Percentiles rank a stretch among this genome's conserved stretches.
phyloP scores from a whole-genome alignment of 2,113 vertebrate species.

The Hippocampus barbouri region DNA sequence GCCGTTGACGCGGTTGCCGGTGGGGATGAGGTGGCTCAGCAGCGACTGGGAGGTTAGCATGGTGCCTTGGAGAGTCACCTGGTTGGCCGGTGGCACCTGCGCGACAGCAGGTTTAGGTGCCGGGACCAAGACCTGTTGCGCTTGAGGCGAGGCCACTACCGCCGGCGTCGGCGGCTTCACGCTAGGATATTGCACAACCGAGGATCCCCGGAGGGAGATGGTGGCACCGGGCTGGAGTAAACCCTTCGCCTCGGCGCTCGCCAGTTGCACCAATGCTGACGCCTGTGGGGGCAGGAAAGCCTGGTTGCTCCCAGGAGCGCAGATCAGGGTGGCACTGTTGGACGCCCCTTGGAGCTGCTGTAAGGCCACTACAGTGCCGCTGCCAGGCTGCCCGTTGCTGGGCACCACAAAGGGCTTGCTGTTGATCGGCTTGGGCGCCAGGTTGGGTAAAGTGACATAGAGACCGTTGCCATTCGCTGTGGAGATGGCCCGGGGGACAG shows the following conservation, averaged over 20 bases:
- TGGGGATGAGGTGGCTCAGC: conserved; percentile 87
- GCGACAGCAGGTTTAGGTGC: conserved; percentile 60
- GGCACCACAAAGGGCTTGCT: conserved; percentile 55
- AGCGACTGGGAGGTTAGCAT: conserved; percentile 84
- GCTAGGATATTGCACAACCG: conserved; percentile 52
- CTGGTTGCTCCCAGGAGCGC: conserved; percentile 59
- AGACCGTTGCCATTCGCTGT: conserved; percentile 52
- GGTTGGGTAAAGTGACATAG: conserved; percentile 58
- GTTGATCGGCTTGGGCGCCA: conserved; percentile 61
- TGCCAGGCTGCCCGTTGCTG: conserved; percentile 47
- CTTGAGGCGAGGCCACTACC: conserved; percentile 45
- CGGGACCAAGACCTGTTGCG: conserved; percentile 73
- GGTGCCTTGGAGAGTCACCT: conserved; percentile 69
- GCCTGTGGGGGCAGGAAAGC: conserved; percentile 72
- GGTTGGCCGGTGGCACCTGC: conserved; percentile 38
- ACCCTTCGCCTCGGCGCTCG: conserved; percentile 75
- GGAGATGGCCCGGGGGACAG: background rate
- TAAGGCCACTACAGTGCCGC: conserved; percentile 47
- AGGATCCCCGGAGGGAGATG: conserved; percentile 55
- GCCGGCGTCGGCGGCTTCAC: conserved; percentile 49
- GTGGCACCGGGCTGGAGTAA: conserved; percentile 69
- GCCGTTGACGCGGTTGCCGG: conserved; percentile 90
- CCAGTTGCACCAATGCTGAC: conserved; percentile 73
- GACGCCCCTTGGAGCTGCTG: conserved; percentile 50
- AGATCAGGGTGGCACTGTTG: conserved; percentile 62